Percentiles rank a stretch among this genome's conserved stretches.
These are phyloP conservation scores for Thyatira batis DNA, from an alignment of 2,888 invertebrate genomes.

Conservation along the genomic window DNA sequence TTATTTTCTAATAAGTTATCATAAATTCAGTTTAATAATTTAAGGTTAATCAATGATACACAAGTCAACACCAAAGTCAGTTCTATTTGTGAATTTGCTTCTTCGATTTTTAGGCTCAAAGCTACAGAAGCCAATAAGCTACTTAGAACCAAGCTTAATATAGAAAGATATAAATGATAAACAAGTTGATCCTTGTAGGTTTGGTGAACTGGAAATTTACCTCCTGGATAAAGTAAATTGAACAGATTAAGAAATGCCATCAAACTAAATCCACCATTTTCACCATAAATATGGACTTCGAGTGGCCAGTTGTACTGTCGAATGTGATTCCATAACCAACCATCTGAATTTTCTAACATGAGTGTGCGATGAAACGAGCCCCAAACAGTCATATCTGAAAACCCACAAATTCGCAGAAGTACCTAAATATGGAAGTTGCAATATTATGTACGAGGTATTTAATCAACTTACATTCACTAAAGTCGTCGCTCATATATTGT, in stretches of 20 bases:
- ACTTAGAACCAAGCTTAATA: too few species aligned
- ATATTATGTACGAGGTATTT: background rate
- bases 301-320: conserved; percentile 62
- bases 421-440: background rate
- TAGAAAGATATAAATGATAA: too few species aligned
- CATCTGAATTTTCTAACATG: conserved; percentile 41
- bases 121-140: too few species aligned
- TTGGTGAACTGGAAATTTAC: conserved; percentile 29
- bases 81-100: too few species aligned
- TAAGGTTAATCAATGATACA: background rate
- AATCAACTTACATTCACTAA: conserved; percentile 30
- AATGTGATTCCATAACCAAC: conserved; percentile 46
- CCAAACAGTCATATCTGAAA: conserved; percentile 58
- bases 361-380: conserved; percentile 69
- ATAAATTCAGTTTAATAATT: background rate
- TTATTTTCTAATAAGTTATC: conserved; percentile 38
- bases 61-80: too few species aligned
- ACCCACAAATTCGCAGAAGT: background rate
- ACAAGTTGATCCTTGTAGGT: too few species aligned
- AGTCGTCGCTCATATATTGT: conserved; percentile 36
- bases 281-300: conserved; percentile 56
- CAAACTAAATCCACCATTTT: conserved; percentile 48
- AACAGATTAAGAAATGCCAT: conserved; percentile 66
- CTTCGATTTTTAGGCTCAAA: too few species aligned
- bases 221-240: conserved; percentile 66